Base-by-base conservation (phyloP, 2,113 vertebrate species). In the Fulmarus glacialis region DNA sequence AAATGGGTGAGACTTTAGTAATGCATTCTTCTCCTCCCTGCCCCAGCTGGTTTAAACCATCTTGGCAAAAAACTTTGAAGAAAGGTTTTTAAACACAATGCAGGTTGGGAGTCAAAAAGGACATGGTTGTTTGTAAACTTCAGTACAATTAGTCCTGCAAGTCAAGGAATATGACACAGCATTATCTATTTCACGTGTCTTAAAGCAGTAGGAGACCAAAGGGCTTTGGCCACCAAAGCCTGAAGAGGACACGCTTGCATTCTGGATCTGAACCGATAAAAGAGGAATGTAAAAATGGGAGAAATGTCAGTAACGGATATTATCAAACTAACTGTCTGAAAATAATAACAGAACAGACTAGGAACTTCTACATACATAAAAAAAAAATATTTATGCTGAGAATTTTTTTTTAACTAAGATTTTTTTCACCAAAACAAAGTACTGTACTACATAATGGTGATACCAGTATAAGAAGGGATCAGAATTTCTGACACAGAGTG, bases 71-170 rank as follows among this genome's bases (percentile, higher is more conserved):
- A 26, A 26, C 64, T 90, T 50, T 81, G 55, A 96, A 74, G 95
- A 95, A 87, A 58, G 68, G 66, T 55, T 78, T 89, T 89, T 86
- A 91, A 97, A 82, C 14, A 52, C 48, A 83, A 9, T 26, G 82
- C 92, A 74, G 84, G 71, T 90, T 82, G 66, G 60, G 43, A 86
- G 45, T 40, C 29, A 24, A 56, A 95, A 98, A 98, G 97, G 97
- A 98, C 98, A 98, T 73, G 75, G 68, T 38, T 97, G 82, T 53
- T 56, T 87, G 45, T 74, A 80, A 96, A 98, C 96, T 95, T 97
- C 87, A 68, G 90, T 92, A 60, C 94, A 42, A 32, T 83, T 95
- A 43, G 92, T 62, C 73, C 82, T 95, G 56, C 32, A 85, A 84
- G 83, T 88, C 48, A 50, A 82, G 48, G 83, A 66, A 29, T 48